A percentile compares a stretch with the other conserved stretches of the same genome.
phyloP scores from a whole-genome alignment of 2,888 invertebrate genomes.

The Calephelis perditalis region DNA sequence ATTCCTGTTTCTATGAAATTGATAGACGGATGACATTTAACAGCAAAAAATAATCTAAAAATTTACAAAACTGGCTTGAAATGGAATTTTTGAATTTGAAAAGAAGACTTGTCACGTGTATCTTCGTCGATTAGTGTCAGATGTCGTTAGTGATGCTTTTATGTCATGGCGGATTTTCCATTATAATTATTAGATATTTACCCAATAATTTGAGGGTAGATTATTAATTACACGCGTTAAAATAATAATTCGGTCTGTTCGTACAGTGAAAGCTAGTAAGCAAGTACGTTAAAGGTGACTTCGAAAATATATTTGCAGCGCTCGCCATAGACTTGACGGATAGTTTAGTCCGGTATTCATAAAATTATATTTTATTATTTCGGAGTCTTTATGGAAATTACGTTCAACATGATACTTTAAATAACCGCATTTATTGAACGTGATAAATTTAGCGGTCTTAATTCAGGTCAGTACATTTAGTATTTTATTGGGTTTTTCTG shows the following conservation, averaged over 20 bases:
- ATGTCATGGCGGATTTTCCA: conserved; percentile 75
- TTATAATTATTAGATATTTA: conserved; percentile 59
- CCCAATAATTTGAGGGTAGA: conserved; percentile 68
- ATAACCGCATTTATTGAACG: conserved; percentile 42
- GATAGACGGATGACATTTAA: too few relatives aligned
- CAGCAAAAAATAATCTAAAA: too few relatives aligned
- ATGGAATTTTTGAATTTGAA: conserved; percentile 55
- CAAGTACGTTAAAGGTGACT: conserved; percentile 43
- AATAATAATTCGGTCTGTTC: conserved; percentile 56
- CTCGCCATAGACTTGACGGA: conserved; percentile 50
- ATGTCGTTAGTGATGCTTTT: conserved; percentile 67
- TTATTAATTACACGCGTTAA: conserved; percentile 61
- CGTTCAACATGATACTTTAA: conserved; percentile 67
- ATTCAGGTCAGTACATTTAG: conserved; percentile 53
- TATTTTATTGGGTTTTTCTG: conserved; percentile 25
- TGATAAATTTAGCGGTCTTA: conserved; percentile 45
- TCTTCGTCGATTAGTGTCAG: conserved; percentile 50
- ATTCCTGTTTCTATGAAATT: too few relatives aligned
- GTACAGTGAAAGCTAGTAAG: conserved; percentile 54
- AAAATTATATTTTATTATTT: conserved; percentile 50
- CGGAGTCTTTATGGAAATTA: conserved; percentile 52
- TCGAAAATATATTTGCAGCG: conserved; percentile 36
- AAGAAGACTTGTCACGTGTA: conserved; percentile 64
- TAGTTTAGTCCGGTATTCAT: conserved; percentile 63
- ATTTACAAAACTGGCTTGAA: conserved; percentile 44